Evolutionary conservation across 2,888 invertebrate species (phyloP).

Genomic region (Leistus spinibarbis): DNA sequence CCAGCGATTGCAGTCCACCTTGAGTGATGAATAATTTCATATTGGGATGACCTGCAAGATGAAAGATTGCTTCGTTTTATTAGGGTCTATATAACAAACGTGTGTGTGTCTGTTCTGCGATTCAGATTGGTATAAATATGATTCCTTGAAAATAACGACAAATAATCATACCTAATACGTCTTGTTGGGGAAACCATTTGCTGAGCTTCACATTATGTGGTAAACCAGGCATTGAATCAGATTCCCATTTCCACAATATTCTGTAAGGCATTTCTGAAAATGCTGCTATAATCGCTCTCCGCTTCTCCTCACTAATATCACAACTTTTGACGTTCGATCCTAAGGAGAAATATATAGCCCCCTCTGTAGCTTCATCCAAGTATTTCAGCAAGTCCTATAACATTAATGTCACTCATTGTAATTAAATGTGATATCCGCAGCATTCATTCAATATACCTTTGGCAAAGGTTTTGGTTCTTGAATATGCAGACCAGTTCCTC

Average conservation of each 20-base stretch:
- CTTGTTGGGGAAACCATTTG: constrained; percentile 78
- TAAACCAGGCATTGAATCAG: constrained; percentile 61
- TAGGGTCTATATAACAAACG: too few species aligned
- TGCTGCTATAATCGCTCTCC: constrained; percentile 63
- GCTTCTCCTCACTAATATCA: constrained; percentile 65
- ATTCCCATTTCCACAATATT: constrained; percentile 82
- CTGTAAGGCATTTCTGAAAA: constrained; percentile 69
- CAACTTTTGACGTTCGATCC: constrained; percentile 75
- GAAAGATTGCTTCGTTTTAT: too few species aligned
- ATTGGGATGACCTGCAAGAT: neutral
- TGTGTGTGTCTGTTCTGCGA: too few species aligned
- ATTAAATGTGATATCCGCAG: too few species aligned
- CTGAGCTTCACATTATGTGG: constrained; percentile 67
- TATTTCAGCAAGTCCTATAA: constrained; percentile 68
- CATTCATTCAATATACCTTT: neutral
- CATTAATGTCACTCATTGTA: too few species aligned
- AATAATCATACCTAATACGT: constrained; percentile 68
- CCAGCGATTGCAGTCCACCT: neutral
- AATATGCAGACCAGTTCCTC: too few species aligned
- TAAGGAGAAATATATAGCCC: constrained; percentile 76
- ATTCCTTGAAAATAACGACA: neutral
- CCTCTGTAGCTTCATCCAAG: constrained; percentile 67
- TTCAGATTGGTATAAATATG: neutral
- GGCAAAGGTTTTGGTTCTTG: neutral
- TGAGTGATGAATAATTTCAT: neutral